Base-by-base conservation (phyloP, 1,140 invertebrate species). In the Delia radicum region DNA sequence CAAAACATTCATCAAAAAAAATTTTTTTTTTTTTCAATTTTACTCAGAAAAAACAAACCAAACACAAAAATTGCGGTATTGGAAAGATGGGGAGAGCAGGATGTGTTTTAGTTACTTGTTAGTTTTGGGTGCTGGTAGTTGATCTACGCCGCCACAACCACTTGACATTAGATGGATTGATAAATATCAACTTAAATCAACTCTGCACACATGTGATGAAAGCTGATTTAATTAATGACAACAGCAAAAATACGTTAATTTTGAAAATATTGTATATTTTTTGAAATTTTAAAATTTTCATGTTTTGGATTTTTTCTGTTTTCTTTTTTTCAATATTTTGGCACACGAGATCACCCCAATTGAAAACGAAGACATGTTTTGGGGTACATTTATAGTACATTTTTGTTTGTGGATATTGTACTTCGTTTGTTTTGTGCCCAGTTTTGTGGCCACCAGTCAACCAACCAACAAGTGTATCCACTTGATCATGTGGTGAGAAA, bases 401-500 rank as follows among this genome's bases (percentile, higher is more conserved):
- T 0, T 42, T 42, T 42, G 3, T 42, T 42, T 42, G 37, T 42
- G 37, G 37, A 42, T 42, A 15, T 42, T 42, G 37, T 42, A n/a
- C n/a, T 10, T 10, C 37, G 37, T n/a, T n/a, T n/a, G n/a, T n/a
- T n/a, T 10, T 42, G 12, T 42, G 37, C 37, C 37, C 37, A 42
- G 37, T 42, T 42, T 55, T 55, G 18, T 55, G 48, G 48, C 4
- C 48, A 55, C 48, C 21, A 18, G 21, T 4, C 46, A 24, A 18
- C 15, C 46, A 55, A 18, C 18, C 46, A 55, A 21, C 46, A 55
- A 18, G 48, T 21, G 48, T 21, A 55, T 10, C 12, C n/a, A n/a
- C n/a, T 18, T 26, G 65, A 33, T 69, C 65, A 18, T 37, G 65
- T 69, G 65, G 65, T 69, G 65, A 69, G 63, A 67, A 67, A 67